A percentile compares a stretch with the other conserved stretches of the same genome.
Evolutionary conservation across 2,888 invertebrate species (phyloP).

Genomic region (Cataglyphis altisquamis): DNA sequence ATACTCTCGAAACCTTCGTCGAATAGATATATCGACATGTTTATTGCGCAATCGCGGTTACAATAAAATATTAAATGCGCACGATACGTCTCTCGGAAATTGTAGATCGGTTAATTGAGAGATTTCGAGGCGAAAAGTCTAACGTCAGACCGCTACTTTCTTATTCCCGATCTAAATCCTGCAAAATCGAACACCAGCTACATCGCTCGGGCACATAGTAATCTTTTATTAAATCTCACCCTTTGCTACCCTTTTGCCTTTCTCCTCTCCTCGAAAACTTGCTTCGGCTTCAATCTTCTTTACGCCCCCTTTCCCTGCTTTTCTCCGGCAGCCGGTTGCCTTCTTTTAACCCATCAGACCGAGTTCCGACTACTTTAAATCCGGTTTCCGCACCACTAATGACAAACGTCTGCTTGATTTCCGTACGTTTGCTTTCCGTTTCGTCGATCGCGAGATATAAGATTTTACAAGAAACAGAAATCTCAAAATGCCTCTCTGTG

Average conservation of each 20-base stretch:
- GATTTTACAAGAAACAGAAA: slow-evolving; percentile 32
- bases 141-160: background rate
- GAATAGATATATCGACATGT: background rate
- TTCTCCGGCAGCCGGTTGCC: slow-evolving; percentile 6
- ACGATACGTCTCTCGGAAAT: background rate
- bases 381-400: slow-evolving; percentile 81
- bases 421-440: slow-evolving; percentile 53
- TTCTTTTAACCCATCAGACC: slow-evolving; percentile 74
- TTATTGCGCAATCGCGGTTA: slow-evolving; percentile 15
- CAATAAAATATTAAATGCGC: slow-evolving; percentile 8
- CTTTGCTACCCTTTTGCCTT: slow-evolving; percentile 63
- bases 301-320: slow-evolving; percentile 47
- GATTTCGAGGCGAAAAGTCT: background rate
- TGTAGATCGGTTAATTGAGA: background rate
- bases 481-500: slow-evolving; percentile 6
- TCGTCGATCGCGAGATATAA: slow-evolving; percentile 38
- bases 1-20: slow-evolving; percentile 20
- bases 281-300: slow-evolving; percentile 64
- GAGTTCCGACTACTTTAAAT: slow-evolving; percentile 80
- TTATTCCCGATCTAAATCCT: slow-evolving; percentile 60
- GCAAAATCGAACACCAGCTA: slow-evolving; percentile 57
- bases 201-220: slow-evolving; percentile 67
- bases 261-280: slow-evolving; percentile 54
- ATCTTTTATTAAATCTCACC: slow-evolving; percentile 81
- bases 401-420: slow-evolving; percentile 80